Evolutionary conservation across 2,113 vertebrate species (phyloP).

Genomic region (western clawed frog (Xenopus tropicalis)): UCB_Xtro_10.0 CM004445.2:71411001-71411500

Average conservation of each 20-base stretch:
- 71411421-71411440: background rate
- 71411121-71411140: no score
- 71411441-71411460: background rate
- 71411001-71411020: background rate
- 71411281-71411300: no score
- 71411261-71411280: no score
- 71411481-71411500: no score
- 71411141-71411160: no score
- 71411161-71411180: no score
- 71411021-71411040: constrained; percentile 6
- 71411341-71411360: background rate
- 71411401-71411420: background rate
- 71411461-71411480: no score
- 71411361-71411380: background rate
- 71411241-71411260: no score
- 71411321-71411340: background rate
- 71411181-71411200: no score
- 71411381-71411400: constrained; percentile 6
- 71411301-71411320: no score
- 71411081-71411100: background rate
- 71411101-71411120: constrained; percentile 5
- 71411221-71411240: no score
- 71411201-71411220: no score
- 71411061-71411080: constrained; percentile 5
- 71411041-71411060: background rate